phyloP scores from a whole-genome alignment of 2,113 vertebrate species.

The Ceratotherium simum region DNA sequence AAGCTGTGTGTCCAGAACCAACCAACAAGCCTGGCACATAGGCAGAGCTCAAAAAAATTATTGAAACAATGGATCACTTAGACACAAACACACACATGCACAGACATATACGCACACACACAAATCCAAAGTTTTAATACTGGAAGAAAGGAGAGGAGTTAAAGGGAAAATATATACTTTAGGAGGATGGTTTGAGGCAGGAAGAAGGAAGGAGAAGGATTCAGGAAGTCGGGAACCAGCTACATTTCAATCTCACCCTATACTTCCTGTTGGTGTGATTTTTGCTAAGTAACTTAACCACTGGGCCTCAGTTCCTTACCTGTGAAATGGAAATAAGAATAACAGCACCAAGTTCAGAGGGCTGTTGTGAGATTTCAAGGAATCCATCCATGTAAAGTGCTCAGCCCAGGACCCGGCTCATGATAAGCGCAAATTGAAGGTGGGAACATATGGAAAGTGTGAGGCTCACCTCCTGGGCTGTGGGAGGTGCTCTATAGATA shows the following conservation, averaged over 20 bases:
- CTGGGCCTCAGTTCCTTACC: not conserved
- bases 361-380: not conserved
- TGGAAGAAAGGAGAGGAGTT: not conserved
- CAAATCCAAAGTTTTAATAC: not conserved
- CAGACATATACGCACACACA: not conserved
- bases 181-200: not conserved
- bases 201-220: not conserved
- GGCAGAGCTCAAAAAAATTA: not conserved
- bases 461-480: not conserved
- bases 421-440: not conserved
- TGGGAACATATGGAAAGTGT: fast-evolving
- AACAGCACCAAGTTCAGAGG: not conserved
- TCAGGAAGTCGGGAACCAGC: not conserved
- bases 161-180: fast-evolving
- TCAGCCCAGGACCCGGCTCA: not conserved
- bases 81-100: not conserved
- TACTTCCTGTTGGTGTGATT: fast-evolving
- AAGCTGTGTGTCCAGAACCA: not conserved
- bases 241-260: fast-evolving
- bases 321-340: not conserved
- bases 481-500: fast-evolving
- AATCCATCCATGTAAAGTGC: fast-evolving
- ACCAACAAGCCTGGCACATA: not conserved
- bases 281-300: not conserved
- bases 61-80: not conserved